Evolutionary conservation across 2,797 vertebrate genomes (phyloP).

Genomic region (Yasuhikotakia modesta): DNA sequence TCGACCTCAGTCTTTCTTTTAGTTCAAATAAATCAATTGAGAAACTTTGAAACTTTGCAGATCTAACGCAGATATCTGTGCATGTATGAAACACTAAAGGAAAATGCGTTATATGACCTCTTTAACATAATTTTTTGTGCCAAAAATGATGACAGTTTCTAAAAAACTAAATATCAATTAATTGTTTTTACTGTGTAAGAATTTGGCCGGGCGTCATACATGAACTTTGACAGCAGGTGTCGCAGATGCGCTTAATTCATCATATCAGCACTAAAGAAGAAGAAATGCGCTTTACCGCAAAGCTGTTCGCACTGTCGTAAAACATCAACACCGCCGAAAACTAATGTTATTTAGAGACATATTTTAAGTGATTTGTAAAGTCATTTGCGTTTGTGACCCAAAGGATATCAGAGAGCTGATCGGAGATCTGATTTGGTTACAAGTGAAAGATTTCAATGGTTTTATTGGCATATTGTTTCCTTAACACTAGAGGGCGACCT

Average conservation of each 20-base stretch:
- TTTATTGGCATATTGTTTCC: slow-evolving; percentile 65
- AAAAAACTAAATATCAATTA: not conserved
- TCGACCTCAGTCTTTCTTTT: too few species aligned
- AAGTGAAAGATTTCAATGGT: slow-evolving; percentile 99
- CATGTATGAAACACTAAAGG: too few species aligned
- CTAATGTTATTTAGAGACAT: slow-evolving; percentile 84
- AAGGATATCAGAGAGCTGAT: not conserved
- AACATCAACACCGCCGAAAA: not conserved
- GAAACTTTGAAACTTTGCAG: too few species aligned
- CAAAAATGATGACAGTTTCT: not conserved
- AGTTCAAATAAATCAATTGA: too few species aligned
- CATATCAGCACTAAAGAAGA: not conserved
- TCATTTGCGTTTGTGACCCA: not conserved
- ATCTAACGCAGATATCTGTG: too few species aligned
- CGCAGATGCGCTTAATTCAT: not conserved
- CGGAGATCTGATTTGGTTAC: not conserved
- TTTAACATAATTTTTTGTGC: not conserved
- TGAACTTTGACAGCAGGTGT: slow-evolving; percentile 3
- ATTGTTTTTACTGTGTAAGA: too few species aligned
- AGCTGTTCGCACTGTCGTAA: slow-evolving; percentile 29
- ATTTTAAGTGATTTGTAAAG: slow-evolving; percentile 72
- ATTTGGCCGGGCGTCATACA: not conserved
- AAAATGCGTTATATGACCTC: too few species aligned
- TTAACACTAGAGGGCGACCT: slow-evolving; percentile 68
- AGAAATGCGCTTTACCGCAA: slow-evolving; percentile 19